Percentiles rank a stretch among this genome's conserved stretches.
Conservation (phyloP, 2,888 invertebrate genomes). For the Parapristionchus giblindavisi region DNA sequence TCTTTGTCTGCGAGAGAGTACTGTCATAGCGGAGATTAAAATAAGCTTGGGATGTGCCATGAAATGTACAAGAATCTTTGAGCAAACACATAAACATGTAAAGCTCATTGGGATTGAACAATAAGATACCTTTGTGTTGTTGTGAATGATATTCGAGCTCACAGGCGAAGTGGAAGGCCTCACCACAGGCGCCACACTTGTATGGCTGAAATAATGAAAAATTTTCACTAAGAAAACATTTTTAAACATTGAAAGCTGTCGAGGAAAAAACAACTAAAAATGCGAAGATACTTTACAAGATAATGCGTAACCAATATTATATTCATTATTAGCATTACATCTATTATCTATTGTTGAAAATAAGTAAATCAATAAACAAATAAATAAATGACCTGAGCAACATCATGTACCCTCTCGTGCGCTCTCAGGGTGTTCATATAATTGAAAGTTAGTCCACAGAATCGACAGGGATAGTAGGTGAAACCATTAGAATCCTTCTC, state of each 20-base stretch:
- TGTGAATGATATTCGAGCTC: constrained; percentile 67
- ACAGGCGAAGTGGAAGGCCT: constrained; percentile 66
- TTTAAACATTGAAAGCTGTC: too few species aligned
- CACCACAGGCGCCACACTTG: constrained; percentile 66
- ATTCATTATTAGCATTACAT: neutral
- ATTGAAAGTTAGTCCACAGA: constrained; percentile 69
- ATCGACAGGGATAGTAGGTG: constrained; percentile 66
- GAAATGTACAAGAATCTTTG: too few species aligned
- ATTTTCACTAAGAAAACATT: neutral
- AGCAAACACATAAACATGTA: too few species aligned
- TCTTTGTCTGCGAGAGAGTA: too few species aligned
- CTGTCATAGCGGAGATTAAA: too few species aligned
- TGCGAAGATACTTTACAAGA: too few species aligned
- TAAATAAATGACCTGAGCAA: constrained; percentile 54
- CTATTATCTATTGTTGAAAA: too few species aligned
- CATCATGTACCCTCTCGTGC: constrained; percentile 68
- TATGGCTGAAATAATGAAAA: constrained; percentile 58
- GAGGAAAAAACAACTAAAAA: too few species aligned
- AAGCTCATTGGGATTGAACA: too few species aligned
- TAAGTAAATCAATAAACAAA: neutral
- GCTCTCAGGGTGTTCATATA: constrained; percentile 69
- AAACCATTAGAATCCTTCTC: constrained; percentile 68
- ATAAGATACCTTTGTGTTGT: constrained; percentile 55
- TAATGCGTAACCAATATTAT: too few species aligned
- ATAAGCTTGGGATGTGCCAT: too few species aligned